Base-by-base conservation (phyloP, 2,113 vertebrate genomes). In the Bombycilla garrulus region DNA sequence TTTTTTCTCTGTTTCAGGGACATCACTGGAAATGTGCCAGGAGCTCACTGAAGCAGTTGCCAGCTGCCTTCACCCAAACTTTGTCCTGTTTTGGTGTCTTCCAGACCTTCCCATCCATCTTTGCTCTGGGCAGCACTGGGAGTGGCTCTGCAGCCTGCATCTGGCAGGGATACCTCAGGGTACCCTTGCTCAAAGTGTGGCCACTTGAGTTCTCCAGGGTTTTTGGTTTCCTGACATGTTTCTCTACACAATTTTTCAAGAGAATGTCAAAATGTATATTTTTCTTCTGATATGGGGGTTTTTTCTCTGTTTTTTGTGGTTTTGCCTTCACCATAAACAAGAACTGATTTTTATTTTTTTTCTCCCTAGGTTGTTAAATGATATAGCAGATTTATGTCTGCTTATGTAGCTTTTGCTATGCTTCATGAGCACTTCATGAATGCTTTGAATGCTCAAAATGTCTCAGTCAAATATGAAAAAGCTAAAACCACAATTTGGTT, bases 381-480 rank as follows among this genome's bases (percentile, higher is more conserved):
- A 42, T 88, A 76, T 26, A 93, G 82, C 29, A 92, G 48, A 91
- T 90, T 81, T 70, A 57, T 88, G 36, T 93, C 95, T 95, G 53
- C 45, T 92, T 94, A 54, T 88, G 92, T 88, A 76, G 58, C 45
- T 90, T 95, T 80, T 93, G 53, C 92, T 96, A 57, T 2, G 14
- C 67, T 95, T 95, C 58, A 23, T 38, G 40, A 95, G 57, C 74
- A 35, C 35, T 95, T 89, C 35, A 61, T 81, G 60, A 88, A 70
- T 93, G 85, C 67, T 93, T 73, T 67, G 76, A 88, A 88, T 88
- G 70, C 81, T 92, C 69, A 95, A 94, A 95, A 81, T 66, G 15
- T 62, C 50, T 91, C 11, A 9, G 84, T 65, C 48, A 71, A 38
- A 45, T 33, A 66, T 40, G 18, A 45, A 29, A 86, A 88, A 84